These are phyloP conservation scores for Theocolax elegans DNA, from an alignment of 1,140 invertebrate species.

Conservation along the genomic window DNA sequence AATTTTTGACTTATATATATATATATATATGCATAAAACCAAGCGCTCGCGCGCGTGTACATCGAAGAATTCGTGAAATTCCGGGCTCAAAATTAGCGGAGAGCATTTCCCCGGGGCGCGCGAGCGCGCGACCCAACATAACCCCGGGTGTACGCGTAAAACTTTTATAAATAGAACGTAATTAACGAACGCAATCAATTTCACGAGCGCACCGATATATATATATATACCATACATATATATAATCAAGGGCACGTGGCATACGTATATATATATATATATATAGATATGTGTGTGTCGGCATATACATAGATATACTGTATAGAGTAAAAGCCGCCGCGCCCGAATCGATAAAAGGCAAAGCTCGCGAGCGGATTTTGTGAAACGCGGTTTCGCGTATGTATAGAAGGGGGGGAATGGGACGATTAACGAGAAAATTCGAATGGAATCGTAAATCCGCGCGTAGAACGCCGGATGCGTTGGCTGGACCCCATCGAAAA, in stretches of 20 bases:
- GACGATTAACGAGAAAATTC: slow-evolving; percentile 33
- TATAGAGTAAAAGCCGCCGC: not conserved
- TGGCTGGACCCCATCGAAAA: not conserved
- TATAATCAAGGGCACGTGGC: no score
- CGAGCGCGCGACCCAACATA: not conserved
- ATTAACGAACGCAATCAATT: slow-evolving; percentile 44
- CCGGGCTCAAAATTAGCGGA: slow-evolving; percentile 18
- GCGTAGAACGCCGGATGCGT: not conserved
- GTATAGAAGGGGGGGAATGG: not conserved
- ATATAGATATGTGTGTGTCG: not conserved
- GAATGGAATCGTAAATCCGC: slow-evolving; percentile 26
- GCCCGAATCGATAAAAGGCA: slow-evolving; percentile 37
- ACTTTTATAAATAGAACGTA: slow-evolving; percentile 45
- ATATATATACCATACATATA: no score
- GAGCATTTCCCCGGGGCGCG: not conserved
- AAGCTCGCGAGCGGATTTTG: slow-evolving; percentile 10
- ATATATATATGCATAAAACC: no score
- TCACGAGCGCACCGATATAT: slow-evolving; percentile 9
- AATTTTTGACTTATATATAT: no score
- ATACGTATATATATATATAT: not conserved
- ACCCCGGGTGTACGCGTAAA: slow-evolving; percentile 2
- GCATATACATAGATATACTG: not conserved
- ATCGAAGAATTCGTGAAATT: slow-evolving; percentile 7
- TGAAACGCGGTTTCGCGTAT: slow-evolving; percentile 23
- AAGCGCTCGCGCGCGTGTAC: no score